Conservation (phyloP, 2,888 invertebrate genomes). For the Drosophila pullipes region DNA sequence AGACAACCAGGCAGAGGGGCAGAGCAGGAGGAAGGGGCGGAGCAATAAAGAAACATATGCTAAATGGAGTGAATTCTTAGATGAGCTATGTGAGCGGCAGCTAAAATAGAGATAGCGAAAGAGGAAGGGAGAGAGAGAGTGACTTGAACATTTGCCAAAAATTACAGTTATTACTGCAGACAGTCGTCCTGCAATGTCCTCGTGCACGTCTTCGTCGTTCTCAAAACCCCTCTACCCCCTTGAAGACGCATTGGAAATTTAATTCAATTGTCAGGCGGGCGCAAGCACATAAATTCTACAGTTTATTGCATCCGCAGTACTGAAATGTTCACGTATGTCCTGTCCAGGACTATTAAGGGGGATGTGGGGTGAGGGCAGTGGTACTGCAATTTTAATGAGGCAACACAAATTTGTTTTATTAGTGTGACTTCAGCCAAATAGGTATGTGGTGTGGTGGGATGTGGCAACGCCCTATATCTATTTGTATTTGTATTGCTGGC, state of each 20-base stretch:
- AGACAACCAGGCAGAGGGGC: constrained; percentile 27
- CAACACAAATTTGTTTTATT: constrained; percentile 69
- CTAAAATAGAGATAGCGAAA: constrained; percentile 5
- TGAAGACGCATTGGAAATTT: constrained; percentile 75
- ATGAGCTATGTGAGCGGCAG: constrained; percentile 43
- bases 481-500: constrained; percentile 16
- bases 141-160: constrained; percentile 73
- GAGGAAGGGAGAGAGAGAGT: constrained; percentile 8
- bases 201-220: constrained; percentile 13
- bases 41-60: constrained; percentile 45
- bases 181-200: constrained; percentile 57
- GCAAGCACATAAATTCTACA: constrained; percentile 76
- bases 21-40: background rate
- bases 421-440: constrained; percentile 32
- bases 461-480: constrained; percentile 33
- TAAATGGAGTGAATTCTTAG: constrained; percentile 52
- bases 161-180: constrained; percentile 81
- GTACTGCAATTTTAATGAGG: constrained; percentile 66
- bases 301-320: constrained; percentile 79
- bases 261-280: constrained; percentile 74
- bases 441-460: background rate
- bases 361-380: background rate
- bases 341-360: background rate
- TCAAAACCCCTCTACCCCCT: background rate
- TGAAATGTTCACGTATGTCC: constrained; percentile 63